Evolutionary conservation across 2,888 invertebrate genomes (phyloP), one percentile per base, ranked within the genome.

Genomic region (Drosophila histrio): DNA sequence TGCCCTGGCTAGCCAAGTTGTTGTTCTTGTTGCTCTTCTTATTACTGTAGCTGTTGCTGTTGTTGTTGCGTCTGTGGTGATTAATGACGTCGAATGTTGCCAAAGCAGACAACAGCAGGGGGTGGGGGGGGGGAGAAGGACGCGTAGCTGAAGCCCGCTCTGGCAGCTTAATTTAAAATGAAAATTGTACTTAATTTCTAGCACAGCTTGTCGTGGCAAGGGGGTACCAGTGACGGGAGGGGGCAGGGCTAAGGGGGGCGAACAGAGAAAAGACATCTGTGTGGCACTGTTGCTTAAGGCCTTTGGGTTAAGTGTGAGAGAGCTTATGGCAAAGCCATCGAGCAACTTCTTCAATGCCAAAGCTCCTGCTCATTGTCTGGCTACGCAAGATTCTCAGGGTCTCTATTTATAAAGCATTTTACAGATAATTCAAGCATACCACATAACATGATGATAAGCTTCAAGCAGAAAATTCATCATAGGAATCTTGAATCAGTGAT

Each of bases 101-200:
- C 50, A 63, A 68, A 70, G 84, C 65, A 64, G 68, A 34, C 61
- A 63, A 39, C 36, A 47, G 39, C 38, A 11, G 19, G 21, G 8
- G 34, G 32, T 4, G 9, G 26, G 9, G 17, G 13, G 24, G 3
- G n/a, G 8, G 21, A 22, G 24, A 3, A 39, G 19, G 26, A 28
- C 21, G 2, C 28, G 6, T 30, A 47, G 13, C 59, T 30, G 71
- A 39, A 24, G 64, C 41, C 72, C 56, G 72, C 63, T 49, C 49
- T 85, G 87, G 82, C 82, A 82, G 82, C 82, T 83, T 83, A 87
- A 83, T 83, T 83, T 83, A 83, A 83, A 83, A 83, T 87, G 86
- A 83, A 83, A 83, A 83, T 87, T 83, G 82, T 83, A 83, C 82
- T 83, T 83, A 87, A 83, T 83, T 83, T 87, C 77, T 85, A 76